Base-by-base conservation (phyloP, 2,888 invertebrate species). In the Timema podura region DNA sequence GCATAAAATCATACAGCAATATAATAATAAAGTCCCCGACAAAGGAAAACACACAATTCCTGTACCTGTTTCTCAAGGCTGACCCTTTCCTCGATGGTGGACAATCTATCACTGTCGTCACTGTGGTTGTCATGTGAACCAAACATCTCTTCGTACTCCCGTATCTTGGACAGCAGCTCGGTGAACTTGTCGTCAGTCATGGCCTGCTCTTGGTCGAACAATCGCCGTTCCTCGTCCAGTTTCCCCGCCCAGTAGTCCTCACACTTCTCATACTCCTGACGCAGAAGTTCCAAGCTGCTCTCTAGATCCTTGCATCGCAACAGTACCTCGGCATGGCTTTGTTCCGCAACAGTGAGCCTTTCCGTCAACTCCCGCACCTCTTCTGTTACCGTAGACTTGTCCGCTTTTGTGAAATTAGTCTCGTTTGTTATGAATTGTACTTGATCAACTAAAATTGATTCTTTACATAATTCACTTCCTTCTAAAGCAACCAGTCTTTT, bases 211-310 rank as follows among this genome's bases (percentile, higher is more conserved):
- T 76, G 74, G 76, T 90, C 90, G 78, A 88, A 90, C 70, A 89
- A 81, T 74, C 87, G 87, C 47, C 93, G 85, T 80, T 94, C 94
- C 73, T 91, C 92, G 65, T 89, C 88, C 70, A 94, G 82, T 81
- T 93, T 93, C 48, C 83, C 83, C 66, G 88, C 85, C 94, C 94
- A 95, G 82, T 94, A 94, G 79, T 93, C 93, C 79, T 95, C 95
- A 79, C 92, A 91, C 72, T 89, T 88, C 76, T 93, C 93, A 79
- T 92, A 93, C 78, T 93, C 94, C 64, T 84, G 84, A 76, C 87
- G 87, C 82, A 94, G 82, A 77, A 90, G 84, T 78, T 92, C 92
- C 69, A 93, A 81, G 76, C 91, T 91, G 67, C 82, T 82, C 80
- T 93, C 92, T 66, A 93, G 81, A 72, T 92, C 91, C 70, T 85